Conservation (phyloP, 2,113 vertebrate genomes). For the Petrocephalus microphthalmus region DNA sequence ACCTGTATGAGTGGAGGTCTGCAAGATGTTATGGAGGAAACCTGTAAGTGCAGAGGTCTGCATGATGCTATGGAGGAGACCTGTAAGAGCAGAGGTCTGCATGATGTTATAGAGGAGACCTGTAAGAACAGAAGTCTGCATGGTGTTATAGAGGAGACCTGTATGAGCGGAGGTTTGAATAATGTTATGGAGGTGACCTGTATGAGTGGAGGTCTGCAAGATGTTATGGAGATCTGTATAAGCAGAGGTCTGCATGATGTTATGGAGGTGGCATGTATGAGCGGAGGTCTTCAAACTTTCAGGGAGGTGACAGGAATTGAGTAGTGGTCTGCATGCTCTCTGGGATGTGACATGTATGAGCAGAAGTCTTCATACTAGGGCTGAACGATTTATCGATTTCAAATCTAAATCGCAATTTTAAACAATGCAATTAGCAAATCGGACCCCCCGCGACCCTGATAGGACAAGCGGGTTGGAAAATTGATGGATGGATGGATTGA, state of each 20-base stretch:
- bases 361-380: too few relatives aligned
- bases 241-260: slow-evolving; percentile 51
- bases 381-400: too few relatives aligned
- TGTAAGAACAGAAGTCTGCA: too few relatives aligned
- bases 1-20: neutral
- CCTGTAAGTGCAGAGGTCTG: neutral
- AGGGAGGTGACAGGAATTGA: neutral
- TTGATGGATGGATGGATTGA: too few relatives aligned
- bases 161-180: neutral
- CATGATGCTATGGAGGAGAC: neutral
- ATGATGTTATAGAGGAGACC: too few relatives aligned
- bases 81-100: neutral
- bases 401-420: too few relatives aligned
- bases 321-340: neutral
- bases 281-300: slow-evolving; percentile 28
- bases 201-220: too few relatives aligned
- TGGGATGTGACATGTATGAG: neutral
- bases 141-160: neutral
- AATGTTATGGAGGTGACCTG: too few relatives aligned
- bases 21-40: neutral
- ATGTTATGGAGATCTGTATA: too few relatives aligned
- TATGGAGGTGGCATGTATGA: slow-evolving; percentile 32
- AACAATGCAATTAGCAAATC: too few relatives aligned
- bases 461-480: too few relatives aligned
- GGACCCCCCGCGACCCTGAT: too few relatives aligned